A percentile compares a stretch with the other conserved stretches of the same genome.
Conservation (phyloP, 2,888 invertebrate genomes). For the Melitaea athalia region DNA sequence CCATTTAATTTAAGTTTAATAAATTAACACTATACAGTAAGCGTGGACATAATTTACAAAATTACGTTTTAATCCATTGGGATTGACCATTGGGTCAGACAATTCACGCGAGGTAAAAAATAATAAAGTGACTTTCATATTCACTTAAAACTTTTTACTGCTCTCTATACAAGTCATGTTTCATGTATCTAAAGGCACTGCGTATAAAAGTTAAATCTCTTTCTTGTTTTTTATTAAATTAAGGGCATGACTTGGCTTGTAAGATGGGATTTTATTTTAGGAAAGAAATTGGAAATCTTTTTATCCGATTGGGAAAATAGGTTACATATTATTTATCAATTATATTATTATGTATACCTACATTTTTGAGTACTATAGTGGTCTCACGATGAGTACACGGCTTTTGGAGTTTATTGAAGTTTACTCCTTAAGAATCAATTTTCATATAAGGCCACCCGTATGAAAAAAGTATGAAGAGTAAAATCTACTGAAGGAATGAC, state of each 20-base stretch:
- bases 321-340: no score
- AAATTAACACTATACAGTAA: constrained; percentile 21
- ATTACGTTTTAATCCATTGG: constrained; percentile 26
- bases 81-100: constrained; percentile 17
- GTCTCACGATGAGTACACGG: no score
- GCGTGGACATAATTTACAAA: constrained; percentile 24
- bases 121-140: constrained; percentile 12
- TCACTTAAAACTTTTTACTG: constrained; percentile 12
- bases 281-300: no score
- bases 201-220: background rate
- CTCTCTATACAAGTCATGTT: background rate
- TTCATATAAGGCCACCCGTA: no score
- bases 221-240: background rate
- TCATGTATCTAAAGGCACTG: background rate
- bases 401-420: no score
- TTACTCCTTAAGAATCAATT: no score
- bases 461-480: no score
- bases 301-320: no score
- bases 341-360: no score
- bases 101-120: constrained; percentile 27
- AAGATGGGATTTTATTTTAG: background rate
- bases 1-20: constrained; percentile 17
- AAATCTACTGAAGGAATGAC: no score
- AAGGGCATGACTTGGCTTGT: background rate
- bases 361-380: no score